Evolutionary conservation across 2,797 vertebrate genomes (phyloP).

Genomic region (Amazona ochrocephala): DNA sequence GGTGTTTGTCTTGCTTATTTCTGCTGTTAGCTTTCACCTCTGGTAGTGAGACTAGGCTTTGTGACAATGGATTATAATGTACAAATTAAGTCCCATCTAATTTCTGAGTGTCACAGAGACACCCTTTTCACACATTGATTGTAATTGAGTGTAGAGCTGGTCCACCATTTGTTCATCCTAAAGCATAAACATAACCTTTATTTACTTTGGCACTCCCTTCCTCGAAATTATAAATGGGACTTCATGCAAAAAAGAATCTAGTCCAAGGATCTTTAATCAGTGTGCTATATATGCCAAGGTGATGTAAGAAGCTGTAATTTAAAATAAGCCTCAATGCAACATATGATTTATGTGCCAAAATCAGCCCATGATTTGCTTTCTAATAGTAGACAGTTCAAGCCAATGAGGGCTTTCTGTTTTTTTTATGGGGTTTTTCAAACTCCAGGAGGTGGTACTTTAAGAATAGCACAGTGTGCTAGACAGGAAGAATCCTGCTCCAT

Average conservation of each 20-base stretch:
- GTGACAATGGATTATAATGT: neutral
- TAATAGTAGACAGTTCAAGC: neutral
- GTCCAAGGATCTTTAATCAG: neutral
- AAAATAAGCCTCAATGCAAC: neutral
- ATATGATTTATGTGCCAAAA: neutral
- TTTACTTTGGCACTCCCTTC: neutral
- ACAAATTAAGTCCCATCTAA: neutral
- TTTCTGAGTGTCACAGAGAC: neutral
- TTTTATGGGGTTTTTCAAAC: neutral
- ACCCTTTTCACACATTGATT: neutral
- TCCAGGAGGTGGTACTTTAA: neutral
- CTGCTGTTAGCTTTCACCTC: neutral
- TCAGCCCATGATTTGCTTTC: neutral
- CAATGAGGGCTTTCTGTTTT: neutral
- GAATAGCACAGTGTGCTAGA: neutral
- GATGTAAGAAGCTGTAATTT: constrained; percentile 7
- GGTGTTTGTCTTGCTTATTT: neutral
- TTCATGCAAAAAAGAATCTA: neutral
- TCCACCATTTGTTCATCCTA: neutral
- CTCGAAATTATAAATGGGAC: neutral
- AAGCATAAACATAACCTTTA: neutral
- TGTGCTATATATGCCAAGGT: neutral
- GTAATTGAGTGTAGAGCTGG: neutral
- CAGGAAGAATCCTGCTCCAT: neutral
- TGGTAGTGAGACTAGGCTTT: neutral